A percentile compares a stretch with the other conserved stretches of the same genome.
Conservation (phyloP, 2,888 invertebrate species). For the Azorinus chamasolen region DNA sequence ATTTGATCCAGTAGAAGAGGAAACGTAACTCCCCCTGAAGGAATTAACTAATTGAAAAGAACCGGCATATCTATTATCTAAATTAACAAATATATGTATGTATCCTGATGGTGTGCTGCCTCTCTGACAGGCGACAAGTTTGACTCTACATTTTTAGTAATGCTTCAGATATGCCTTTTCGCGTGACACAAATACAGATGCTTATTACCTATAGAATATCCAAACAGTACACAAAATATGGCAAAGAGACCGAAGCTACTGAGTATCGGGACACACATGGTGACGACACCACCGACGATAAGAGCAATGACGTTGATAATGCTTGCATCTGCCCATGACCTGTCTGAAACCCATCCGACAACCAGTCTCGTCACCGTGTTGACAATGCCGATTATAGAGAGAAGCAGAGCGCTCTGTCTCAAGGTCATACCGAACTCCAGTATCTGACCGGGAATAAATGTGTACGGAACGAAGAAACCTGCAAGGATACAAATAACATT, state of each 20-base stretch:
- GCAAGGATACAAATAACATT: too few species aligned
- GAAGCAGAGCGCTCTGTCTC: slow-evolving; percentile 44
- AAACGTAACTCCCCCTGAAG: too few species aligned
- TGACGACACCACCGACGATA: slow-evolving; percentile 94
- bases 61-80: too few species aligned
- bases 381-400: slow-evolving; percentile 89
- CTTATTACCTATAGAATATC: slow-evolving; percentile 88
- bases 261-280: slow-evolving; percentile 94
- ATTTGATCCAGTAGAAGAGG: too few species aligned
- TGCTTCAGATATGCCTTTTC: too few species aligned
- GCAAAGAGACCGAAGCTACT: slow-evolving; percentile 92
- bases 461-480: slow-evolving; percentile 98
- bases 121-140: too few species aligned
- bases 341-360: slow-evolving; percentile 94
- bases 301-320: slow-evolving; percentile 95
- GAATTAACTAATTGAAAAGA: too few species aligned
- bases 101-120: too few species aligned
- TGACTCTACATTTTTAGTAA: too few species aligned
- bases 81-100: too few species aligned
- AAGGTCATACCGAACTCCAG: slow-evolving; percentile 61
- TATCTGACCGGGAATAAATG: slow-evolving; percentile 89
- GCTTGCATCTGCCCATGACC: slow-evolving; percentile 92
- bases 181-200: too few species aligned
- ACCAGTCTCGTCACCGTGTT: slow-evolving; percentile 97
- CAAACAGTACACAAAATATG: slow-evolving; percentile 94